phyloP scores from a whole-genome alignment of 2,797 vertebrate genomes.

The Ficedula albicollis region DNA sequence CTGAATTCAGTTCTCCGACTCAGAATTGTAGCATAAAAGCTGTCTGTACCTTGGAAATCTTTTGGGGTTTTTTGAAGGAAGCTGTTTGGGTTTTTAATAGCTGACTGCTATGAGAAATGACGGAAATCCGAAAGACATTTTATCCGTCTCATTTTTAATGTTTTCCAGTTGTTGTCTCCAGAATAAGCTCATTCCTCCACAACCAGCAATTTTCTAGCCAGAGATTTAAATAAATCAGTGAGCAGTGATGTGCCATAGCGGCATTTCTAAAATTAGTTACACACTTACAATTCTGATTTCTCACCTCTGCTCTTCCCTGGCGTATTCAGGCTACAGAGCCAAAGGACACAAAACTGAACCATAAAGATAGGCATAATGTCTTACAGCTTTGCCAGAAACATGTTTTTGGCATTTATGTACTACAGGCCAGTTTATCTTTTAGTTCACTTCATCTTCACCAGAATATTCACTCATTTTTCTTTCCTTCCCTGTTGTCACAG shows the following conservation, averaged over 20 bases:
- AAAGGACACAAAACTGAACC: not conserved
- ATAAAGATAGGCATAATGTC: not conserved
- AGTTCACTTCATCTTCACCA: not conserved
- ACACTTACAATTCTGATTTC: not conserved
- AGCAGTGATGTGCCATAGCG: not conserved
- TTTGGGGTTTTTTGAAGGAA: not conserved
- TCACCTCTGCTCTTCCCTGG: conserved; percentile 5
- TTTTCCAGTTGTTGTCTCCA: not conserved
- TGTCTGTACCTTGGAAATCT: not conserved
- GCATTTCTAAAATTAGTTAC: conserved; percentile 27
- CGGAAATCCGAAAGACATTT: not conserved
- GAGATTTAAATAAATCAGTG: conserved; percentile 11
- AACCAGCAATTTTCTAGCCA: conserved; percentile 23
- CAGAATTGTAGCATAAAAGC: not conserved
- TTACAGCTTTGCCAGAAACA: not conserved
- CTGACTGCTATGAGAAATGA: not conserved
- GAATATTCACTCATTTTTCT: not conserved
- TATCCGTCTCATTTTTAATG: not conserved
- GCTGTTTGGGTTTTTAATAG: not conserved
- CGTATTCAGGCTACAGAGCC: not conserved
- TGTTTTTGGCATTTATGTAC: not conserved
- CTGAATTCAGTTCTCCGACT: not conserved
- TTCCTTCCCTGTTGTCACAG: not conserved
- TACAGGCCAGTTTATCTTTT: not conserved
- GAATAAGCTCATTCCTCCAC: not conserved